A percentile compares a stretch with the other conserved stretches of the same genome.
These are phyloP conservation scores for Gymnothorax reevesii DNA, from an alignment of 2,797 vertebrate species.

Conservation along the genomic window DNA sequence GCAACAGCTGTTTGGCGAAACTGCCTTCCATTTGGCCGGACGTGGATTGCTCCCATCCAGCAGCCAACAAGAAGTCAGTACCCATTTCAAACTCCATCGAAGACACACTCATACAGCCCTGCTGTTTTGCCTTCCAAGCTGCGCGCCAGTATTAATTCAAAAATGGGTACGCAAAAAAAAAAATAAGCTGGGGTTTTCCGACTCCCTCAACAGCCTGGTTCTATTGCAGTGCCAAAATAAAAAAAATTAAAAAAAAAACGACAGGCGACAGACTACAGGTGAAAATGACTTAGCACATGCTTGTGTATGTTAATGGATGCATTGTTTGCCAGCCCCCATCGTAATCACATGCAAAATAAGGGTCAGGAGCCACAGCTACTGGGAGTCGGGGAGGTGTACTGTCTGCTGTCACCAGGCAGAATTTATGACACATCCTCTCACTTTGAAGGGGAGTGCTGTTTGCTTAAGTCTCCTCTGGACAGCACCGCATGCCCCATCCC, in stretches of 20 bases:
- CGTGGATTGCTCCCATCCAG: constrained; percentile 50
- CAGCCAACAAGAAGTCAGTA: constrained; percentile 40
- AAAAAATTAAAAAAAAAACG: not conserved
- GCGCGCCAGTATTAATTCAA: not conserved
- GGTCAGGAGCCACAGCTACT: constrained; percentile 59
- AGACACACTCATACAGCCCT: constrained; percentile 19
- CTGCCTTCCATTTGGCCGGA: constrained; percentile 55
- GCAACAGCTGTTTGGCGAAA: constrained; percentile 57
- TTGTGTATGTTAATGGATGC: not conserved
- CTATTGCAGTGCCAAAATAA: not conserved
- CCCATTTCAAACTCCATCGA: constrained; percentile 45
- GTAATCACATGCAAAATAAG: constrained; percentile 26
- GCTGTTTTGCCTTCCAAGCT: constrained; percentile 20
- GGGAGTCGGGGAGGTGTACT: constrained; percentile 56
- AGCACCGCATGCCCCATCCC: constrained; percentile 45
- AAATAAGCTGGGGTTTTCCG: not conserved
- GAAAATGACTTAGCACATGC: not conserved
- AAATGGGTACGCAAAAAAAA: not conserved
- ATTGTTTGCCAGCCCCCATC: constrained; percentile 39
- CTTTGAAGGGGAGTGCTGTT: constrained; percentile 66
- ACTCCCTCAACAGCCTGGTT: not conserved
- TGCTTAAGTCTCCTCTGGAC: constrained; percentile 56
- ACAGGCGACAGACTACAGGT: not conserved
- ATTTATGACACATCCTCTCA: constrained; percentile 67
- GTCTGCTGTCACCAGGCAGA: constrained; percentile 62